Percentiles rank a stretch among this genome's conserved stretches.
Evolutionary conservation across 2,113 vertebrate species (phyloP).

Genomic region (Spea bombifrons): DNA sequence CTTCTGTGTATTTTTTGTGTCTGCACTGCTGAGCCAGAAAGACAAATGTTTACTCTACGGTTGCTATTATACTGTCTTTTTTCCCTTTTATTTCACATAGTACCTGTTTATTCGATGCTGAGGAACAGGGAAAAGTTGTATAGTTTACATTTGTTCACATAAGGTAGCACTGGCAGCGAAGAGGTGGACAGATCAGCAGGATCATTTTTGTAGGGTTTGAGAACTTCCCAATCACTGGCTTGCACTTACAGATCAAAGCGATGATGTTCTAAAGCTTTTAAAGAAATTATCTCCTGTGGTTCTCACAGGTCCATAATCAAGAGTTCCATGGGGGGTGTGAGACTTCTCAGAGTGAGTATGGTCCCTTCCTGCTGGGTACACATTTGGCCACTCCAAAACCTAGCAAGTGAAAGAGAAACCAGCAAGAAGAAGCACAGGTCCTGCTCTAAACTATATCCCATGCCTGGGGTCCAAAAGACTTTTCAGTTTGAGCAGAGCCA

Average conservation of each 20-base stretch:
- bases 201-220: too few species aligned
- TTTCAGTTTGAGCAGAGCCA: too few species aligned
- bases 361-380: background rate
- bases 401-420: too few species aligned
- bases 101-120: background rate
- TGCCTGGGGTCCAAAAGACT: too few species aligned
- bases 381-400: background rate
- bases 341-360: background rate
- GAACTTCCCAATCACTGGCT: background rate
- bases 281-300: background rate
- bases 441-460: too few species aligned
- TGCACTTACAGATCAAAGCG: background rate
- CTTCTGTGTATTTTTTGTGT: background rate
- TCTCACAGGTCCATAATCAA: slow-evolving; percentile 26
- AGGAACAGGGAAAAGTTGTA: too few species aligned
- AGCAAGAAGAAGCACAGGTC: too few species aligned
- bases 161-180: background rate
- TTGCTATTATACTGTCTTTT: background rate
- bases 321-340: background rate
- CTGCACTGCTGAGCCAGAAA: background rate
- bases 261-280: slow-evolving; percentile 13
- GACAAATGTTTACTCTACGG: background rate
- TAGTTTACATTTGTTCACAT: background rate
- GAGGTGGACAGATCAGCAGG: background rate
- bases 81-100: background rate